Evolutionary conservation across 2,797 vertebrate species (phyloP).

Genomic region (Chloroceryle inda): DNA sequence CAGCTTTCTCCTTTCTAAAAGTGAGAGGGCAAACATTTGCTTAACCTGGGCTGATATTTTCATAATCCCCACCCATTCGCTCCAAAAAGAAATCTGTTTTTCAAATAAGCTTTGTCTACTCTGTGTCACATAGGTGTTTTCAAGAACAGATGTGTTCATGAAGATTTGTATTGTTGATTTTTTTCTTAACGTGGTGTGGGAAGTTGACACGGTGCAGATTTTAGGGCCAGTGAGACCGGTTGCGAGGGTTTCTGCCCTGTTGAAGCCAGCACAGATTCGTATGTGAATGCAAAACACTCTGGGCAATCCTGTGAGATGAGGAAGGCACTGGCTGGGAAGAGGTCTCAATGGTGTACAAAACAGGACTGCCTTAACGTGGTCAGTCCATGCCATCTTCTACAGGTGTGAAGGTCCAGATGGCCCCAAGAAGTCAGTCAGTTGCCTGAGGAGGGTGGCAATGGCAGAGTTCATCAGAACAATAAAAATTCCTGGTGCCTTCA

Average conservation of each 20-base stretch:
- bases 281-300: not conserved
- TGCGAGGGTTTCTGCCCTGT: not conserved
- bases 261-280: not conserved
- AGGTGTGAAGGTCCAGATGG: not conserved
- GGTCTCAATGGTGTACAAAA: not conserved
- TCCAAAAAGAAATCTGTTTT: slow-evolving; percentile 55
- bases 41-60: slow-evolving; percentile 75
- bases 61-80: slow-evolving; percentile 70
- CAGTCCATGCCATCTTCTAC: not conserved
- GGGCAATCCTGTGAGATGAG: accelerated
- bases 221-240: not conserved
- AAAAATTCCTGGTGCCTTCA: not conserved
- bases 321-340: not conserved
- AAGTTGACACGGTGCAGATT: not conserved
- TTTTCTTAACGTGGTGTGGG: not conserved
- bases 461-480: not conserved
- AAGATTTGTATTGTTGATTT: not conserved
- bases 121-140: not conserved
- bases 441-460: accelerated
- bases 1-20: not conserved
- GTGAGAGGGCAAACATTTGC: slow-evolving; percentile 72
- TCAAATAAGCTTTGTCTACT: not conserved
- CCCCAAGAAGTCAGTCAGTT: not conserved
- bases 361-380: not conserved
- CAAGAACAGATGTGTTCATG: not conserved